phyloP scores from a whole-genome alignment of 2,113 vertebrate species.

The human region DNA sequence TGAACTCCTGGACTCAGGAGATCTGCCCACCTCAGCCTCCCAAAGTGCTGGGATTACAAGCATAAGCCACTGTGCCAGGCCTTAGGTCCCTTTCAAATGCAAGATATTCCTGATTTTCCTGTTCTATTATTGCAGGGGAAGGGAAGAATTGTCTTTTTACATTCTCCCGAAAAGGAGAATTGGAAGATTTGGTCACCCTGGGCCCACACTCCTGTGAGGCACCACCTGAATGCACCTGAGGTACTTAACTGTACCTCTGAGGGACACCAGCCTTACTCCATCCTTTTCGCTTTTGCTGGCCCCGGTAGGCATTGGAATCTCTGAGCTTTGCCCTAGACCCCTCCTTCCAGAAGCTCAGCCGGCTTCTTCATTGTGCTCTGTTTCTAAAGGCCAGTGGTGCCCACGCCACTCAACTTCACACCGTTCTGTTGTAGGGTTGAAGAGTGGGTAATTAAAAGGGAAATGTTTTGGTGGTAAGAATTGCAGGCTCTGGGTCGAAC shows the following conservation, averaged over 20 bases:
- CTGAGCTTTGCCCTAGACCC: neutral
- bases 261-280: no score
- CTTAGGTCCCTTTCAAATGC: neutral
- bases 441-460: neutral
- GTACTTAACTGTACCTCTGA: neutral
- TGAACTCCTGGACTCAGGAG: no score
- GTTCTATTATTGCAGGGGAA: neutral
- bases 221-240: neutral
- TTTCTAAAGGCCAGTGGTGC: neutral
- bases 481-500: neutral
- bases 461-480: neutral
- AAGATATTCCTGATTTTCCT: conserved; percentile 37
- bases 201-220: neutral
- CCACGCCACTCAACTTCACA: rapidly evolving
- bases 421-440: rapidly evolving
- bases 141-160: neutral
- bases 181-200: neutral
- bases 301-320: neutral
- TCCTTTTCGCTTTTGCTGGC: neutral
- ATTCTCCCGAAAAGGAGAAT: neutral
- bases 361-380: neutral
- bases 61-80: no score
- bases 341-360: neutral
- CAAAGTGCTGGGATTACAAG: no score
- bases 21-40: no score